These are phyloP conservation scores for Halcyon senegalensis DNA, from an alignment of 2,113 vertebrate genomes.

Conservation along the genomic window DNA sequence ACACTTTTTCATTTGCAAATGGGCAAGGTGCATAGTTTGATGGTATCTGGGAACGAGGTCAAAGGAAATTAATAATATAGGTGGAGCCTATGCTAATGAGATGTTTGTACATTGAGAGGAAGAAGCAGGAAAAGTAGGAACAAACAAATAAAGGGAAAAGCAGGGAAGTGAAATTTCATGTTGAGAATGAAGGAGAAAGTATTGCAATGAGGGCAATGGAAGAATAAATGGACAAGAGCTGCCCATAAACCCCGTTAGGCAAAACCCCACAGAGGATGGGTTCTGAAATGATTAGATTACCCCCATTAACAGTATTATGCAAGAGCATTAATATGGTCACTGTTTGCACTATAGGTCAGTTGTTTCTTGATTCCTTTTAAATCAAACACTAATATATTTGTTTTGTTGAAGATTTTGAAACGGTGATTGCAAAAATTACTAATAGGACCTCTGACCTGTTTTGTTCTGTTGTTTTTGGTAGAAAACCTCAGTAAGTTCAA, in stretches of 20 bases:
- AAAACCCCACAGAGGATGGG: background rate
- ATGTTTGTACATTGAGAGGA: background rate
- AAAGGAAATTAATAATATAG: background rate
- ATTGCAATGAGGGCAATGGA: background rate
- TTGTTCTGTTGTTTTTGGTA: background rate
- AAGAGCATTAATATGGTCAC: background rate
- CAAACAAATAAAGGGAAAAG: background rate
- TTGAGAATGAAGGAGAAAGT: background rate
- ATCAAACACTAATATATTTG: background rate
- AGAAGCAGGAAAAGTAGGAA: background rate
- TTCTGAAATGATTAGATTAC: background rate
- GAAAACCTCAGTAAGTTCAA: background rate
- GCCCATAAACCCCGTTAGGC: background rate
- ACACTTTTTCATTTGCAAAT: background rate
- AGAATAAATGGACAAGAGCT: background rate
- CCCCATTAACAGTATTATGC: background rate
- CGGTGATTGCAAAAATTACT: background rate
- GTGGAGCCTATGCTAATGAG: fast-evolving
- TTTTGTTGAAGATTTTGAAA: background rate
- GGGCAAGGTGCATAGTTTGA: background rate
- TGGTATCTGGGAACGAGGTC: background rate
- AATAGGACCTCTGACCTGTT: background rate
- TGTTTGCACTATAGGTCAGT: background rate
- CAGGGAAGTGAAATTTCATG: background rate
- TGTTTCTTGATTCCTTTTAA: background rate